These are phyloP conservation scores for Mythimna pallens DNA, from an alignment of 2,888 invertebrate genomes.

Conservation along the genomic window DNA sequence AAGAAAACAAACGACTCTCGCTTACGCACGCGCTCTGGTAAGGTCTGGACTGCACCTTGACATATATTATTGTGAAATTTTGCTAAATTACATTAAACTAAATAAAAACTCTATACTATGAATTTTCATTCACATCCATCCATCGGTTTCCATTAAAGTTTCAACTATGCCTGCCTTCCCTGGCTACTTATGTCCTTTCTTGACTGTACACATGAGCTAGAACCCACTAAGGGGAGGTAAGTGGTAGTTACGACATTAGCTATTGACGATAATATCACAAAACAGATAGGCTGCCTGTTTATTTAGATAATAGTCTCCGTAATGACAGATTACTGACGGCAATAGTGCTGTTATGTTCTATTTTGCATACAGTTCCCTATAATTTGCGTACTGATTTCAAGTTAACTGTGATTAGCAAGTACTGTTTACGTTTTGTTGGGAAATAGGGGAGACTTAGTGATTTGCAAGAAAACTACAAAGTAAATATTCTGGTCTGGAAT, in stretches of 20 bases:
- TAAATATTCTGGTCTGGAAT: no score
- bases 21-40: no score
- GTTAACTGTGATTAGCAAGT: neutral
- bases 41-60: no score
- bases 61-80: no score
- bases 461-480: neutral
- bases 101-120: no score
- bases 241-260: conserved; percentile 14
- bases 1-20: no score
- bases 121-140: no score
- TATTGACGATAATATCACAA: conserved; percentile 24
- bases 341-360: conserved; percentile 41
- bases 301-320: conserved; percentile 39
- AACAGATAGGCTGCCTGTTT: conserved; percentile 40
- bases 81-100: no score
- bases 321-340: conserved; percentile 48
- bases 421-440: neutral
- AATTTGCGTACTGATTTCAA: conserved; percentile 39
- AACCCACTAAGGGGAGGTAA: conserved; percentile 15
- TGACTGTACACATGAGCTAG: no score
- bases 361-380: conserved; percentile 52
- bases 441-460: neutral
- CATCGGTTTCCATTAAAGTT: no score
- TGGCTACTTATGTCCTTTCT: no score
- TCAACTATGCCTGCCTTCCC: no score